Conservation (phyloP, 2,888 invertebrate species). For the Chrysomela aeneicollis region DNA sequence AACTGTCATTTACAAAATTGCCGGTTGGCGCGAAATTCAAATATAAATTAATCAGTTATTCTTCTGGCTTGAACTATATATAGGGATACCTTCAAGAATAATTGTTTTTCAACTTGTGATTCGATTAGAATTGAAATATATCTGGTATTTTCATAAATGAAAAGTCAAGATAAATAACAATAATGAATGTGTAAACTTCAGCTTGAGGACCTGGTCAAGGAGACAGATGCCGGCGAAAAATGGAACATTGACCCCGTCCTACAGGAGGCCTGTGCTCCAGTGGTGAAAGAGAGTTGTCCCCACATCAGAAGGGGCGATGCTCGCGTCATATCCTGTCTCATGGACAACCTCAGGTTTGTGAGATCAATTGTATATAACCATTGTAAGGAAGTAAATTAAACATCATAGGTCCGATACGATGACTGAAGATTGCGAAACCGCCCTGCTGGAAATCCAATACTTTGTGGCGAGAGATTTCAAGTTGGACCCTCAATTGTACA, state of each 20-base stretch:
- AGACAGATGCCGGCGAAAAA: slow-evolving; percentile 93
- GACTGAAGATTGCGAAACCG: slow-evolving; percentile 89
- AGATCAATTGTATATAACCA: background rate
- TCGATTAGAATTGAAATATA: too few relatives aligned
- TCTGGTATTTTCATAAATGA: too few relatives aligned
- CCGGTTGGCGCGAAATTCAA: too few relatives aligned
- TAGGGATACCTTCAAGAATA: background rate
- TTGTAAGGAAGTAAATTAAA: background rate
- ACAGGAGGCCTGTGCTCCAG: slow-evolving; percentile 83
- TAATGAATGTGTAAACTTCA: too few relatives aligned
- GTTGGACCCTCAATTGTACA: slow-evolving; percentile 87
- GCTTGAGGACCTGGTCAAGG: slow-evolving; percentile 82
- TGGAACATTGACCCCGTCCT: slow-evolving; percentile 94
- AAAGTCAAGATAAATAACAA: too few relatives aligned
- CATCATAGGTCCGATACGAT: slow-evolving; percentile 76
- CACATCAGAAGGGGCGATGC: slow-evolving; percentile 79
- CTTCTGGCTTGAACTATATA: too few relatives aligned
- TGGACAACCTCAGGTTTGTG: slow-evolving; percentile 78
- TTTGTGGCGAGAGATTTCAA: slow-evolving; percentile 96
- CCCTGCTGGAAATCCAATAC: slow-evolving; percentile 94
- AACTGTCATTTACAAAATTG: slow-evolving; percentile 9
- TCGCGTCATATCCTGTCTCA: slow-evolving; percentile 89
- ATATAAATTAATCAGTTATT: too few relatives aligned
- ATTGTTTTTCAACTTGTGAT: too few relatives aligned
- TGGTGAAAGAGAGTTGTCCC: slow-evolving; percentile 80